Percentiles rank a stretch among this genome's conserved stretches.
Conservation (phyloP, 2,113 vertebrate species). For the Chamaea fasciata region DNA sequence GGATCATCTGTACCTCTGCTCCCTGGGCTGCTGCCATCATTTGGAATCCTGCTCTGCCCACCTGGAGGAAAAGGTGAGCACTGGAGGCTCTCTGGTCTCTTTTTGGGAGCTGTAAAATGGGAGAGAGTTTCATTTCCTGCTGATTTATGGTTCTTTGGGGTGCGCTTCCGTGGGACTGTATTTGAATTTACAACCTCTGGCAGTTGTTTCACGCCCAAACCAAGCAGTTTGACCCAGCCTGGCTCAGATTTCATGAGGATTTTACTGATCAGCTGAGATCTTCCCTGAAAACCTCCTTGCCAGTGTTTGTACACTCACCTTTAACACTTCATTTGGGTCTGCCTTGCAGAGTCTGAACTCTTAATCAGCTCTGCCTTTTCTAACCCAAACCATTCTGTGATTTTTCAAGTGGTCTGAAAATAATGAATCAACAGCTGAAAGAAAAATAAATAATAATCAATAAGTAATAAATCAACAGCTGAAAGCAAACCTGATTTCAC, state of each 20-base stretch:
- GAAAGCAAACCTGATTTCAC: neutral
- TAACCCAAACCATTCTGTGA: neutral
- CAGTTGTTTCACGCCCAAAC: neutral
- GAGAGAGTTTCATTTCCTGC: neutral
- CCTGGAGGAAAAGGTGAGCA: neutral
- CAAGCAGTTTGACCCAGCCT: neutral
- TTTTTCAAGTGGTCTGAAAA: neutral
- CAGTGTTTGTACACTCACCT: neutral
- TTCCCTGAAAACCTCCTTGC: neutral
- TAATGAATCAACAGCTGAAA: neutral
- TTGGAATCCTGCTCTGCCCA: neutral
- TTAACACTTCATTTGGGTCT: neutral
- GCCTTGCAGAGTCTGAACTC: neutral
- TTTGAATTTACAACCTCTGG: neutral
- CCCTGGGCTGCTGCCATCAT: neutral
- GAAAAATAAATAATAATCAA: neutral
- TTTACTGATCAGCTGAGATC: neutral
- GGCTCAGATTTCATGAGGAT: neutral
- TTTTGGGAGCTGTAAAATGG: neutral
- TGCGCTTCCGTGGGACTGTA: fast-evolving
- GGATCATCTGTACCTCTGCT: neutral
- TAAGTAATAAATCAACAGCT: neutral
- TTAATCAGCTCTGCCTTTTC: neutral
- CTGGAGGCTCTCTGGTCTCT: neutral
- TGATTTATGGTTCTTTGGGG: neutral